Evolutionary conservation across 2,113 vertebrate species (phyloP).

Genomic region (Tetraodon nigroviridis): DNA sequence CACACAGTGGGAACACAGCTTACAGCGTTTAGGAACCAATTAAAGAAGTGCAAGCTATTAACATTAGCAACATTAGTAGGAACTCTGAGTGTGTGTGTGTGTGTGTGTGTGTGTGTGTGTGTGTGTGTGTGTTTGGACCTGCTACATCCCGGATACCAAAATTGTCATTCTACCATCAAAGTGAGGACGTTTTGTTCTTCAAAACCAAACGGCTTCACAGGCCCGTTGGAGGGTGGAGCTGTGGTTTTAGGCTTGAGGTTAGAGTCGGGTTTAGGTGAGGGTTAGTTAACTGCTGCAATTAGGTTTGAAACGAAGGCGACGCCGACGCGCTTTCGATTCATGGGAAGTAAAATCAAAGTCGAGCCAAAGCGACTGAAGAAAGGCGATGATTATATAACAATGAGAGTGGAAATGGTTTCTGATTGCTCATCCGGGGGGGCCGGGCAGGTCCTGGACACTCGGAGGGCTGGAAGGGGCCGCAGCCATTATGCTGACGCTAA

Average conservation of each 20-base stretch:
- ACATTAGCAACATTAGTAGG: slow-evolving; percentile 76
- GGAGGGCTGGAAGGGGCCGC: background rate
- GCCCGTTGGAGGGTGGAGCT: too few species aligned
- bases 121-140: slow-evolving; percentile 4
- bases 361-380: slow-evolving; percentile 41
- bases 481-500: background rate
- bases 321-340: slow-evolving; percentile 15
- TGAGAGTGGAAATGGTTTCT: slow-evolving; percentile 62
- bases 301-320: slow-evolving; percentile 30
- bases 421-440: slow-evolving; percentile 67
- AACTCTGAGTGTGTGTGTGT: background rate
- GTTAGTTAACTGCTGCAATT: slow-evolving; percentile 21
- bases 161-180: too few species aligned
- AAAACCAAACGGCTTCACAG: too few species aligned
- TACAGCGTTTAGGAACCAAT: slow-evolving; percentile 96
- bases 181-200: too few species aligned
- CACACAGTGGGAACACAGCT: slow-evolving; percentile 95
- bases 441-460: background rate
- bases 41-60: slow-evolving; percentile 98
- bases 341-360: slow-evolving; percentile 19
- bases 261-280: too few species aligned
- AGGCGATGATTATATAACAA: slow-evolving; percentile 74
- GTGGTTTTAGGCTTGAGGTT: too few species aligned
- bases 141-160: too few species aligned
- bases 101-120: background rate